Base-by-base conservation (phyloP, 2,113 vertebrate genomes). In the Nerophis lumbriciformis region DNA sequence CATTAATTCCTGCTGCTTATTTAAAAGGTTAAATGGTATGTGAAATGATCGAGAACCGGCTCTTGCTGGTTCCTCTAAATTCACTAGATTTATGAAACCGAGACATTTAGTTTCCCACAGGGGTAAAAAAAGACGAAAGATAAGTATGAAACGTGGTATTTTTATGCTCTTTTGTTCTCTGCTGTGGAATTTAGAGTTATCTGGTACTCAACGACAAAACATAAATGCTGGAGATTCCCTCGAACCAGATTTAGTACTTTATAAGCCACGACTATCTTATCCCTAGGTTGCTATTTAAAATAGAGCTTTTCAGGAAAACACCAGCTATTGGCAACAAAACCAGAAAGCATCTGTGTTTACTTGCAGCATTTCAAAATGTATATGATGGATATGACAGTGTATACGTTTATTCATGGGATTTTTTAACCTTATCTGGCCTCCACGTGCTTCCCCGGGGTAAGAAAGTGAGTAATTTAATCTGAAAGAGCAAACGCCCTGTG, bases 11-110 rank as follows among this genome's bases (percentile, higher is more conserved):
- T 69, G 72, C 81, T 77, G 72, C 76, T 88, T 85, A 85, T 85
- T 86, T 82, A 70, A 86, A 88, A 88, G 83, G 78, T 88, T 87
- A 87, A 86, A 85, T 71, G 65, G 75, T 57, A 71, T 71, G 61
- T 48, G 66, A 58, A 69, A 75, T 72, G 75, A 55, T 69, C 65
- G 66, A 16, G 15, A 53, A 60, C 53, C 72, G 67, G 70, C 61
- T 77, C 61, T 73, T 61, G 60, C 73, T 68, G 71, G 57, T 61
- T 77, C 59, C 28, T 49, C 75, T 69, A 73, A 48, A 53, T 78
- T 76, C 51, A 28, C 59, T 69, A 66, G 52, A 59, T 63, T 75
- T 52, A 73, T 78, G 61, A 62, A 83, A 64, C 62, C 77, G 53
- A 69, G 61, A 69, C 71, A 73, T 66, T 69, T 68, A 77, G 63